Percentiles rank a stretch among this genome's conserved stretches.
Conservation (phyloP, 2,113 vertebrate species). For the Elachura formosa region DNA sequence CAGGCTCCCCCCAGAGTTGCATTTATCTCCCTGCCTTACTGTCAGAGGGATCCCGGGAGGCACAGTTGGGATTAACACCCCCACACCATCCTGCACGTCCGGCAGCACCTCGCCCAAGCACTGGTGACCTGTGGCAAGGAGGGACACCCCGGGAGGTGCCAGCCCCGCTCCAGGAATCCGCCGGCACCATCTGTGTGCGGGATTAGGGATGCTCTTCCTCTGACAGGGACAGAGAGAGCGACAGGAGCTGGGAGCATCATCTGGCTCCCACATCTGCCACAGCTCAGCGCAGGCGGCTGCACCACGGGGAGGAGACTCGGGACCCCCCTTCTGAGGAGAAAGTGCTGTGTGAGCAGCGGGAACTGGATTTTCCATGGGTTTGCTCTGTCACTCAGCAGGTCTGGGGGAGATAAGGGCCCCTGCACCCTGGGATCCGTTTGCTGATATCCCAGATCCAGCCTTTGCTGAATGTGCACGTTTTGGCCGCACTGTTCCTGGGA, state of each 20-base stretch:
- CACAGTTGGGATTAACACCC: not conserved
- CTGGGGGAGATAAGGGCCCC: slow-evolving; percentile 1
- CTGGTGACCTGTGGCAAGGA: not conserved
- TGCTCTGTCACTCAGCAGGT: slow-evolving; percentile 22
- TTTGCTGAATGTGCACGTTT: slow-evolving; percentile 34
- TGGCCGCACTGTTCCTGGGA: not conserved
- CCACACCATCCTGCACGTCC: rapidly evolving
- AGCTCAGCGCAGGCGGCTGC: not conserved
- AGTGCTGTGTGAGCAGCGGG: not conserved
- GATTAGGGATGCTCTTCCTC: not conserved
- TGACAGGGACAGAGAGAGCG: not conserved
- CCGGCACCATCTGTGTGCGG: not conserved
- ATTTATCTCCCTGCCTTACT: not conserved
- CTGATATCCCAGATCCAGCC: not conserved
- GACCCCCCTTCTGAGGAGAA: not conserved
- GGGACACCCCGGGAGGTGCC: not conserved
- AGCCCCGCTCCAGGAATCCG: not conserved
- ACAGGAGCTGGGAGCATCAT: not conserved
- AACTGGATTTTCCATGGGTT: not conserved
- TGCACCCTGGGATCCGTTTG: not conserved
- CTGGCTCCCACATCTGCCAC: not conserved
- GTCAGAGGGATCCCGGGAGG: not conserved
- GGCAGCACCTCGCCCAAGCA: rapidly evolving
- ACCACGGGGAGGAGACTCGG: rapidly evolving
- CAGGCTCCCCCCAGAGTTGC: not conserved